Evolutionary conservation across 2,888 invertebrate genomes (phyloP), one percentile per base, ranked within the genome.

Genomic region (Rhingia campestris): DNA sequence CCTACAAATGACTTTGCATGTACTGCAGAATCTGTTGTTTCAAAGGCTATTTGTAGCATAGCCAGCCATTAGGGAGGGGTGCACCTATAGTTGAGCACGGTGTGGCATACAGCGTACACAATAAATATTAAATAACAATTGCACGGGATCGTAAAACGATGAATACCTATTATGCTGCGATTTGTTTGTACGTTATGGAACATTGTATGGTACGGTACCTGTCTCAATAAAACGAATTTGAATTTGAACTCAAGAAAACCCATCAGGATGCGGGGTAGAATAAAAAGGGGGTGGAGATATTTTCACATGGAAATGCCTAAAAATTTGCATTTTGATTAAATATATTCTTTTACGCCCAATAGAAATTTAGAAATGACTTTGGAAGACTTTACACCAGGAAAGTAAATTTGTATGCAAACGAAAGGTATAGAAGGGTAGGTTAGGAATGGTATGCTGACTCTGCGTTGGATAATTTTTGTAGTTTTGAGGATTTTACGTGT

Each of bases 91-190:
- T 30, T 14, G 69, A 43, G 22, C 35, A 32, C 7, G 4, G 14
- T 45, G 14, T 32, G 10, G 45, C 61, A 33, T 53, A 59, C 14
- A 49, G 45, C 35, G 67, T 49, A 66, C 43, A 51, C 56, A 59
- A 72, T 75, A 59, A 70, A 64, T 70, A 70, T 75, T 75, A 70
- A 75, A 70, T 70, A 59, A 39, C 70, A 64, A 59, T 81, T 75
- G 74, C 51, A 70, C 63, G 39, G 35, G 35, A n/a, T 35, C 53
- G 75, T 81, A 81, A 81, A 80, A 70, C 41, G 58, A 53, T 66
- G 53, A 64, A 58, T 35, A 45, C 53, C 61, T 51, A 59, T 43
- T 22, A 35, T 54, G 37, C 35, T 69, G 22, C 12, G 54, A n/a
- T 41, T 59, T 51, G 37, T n/a, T n/a, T 64, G 39, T 64, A 64